Evolutionary conservation across 1,140 invertebrate genomes (phyloP), one percentile per base, ranked within the genome.

Genomic region (Dendrolimus kikuchii): DNA sequence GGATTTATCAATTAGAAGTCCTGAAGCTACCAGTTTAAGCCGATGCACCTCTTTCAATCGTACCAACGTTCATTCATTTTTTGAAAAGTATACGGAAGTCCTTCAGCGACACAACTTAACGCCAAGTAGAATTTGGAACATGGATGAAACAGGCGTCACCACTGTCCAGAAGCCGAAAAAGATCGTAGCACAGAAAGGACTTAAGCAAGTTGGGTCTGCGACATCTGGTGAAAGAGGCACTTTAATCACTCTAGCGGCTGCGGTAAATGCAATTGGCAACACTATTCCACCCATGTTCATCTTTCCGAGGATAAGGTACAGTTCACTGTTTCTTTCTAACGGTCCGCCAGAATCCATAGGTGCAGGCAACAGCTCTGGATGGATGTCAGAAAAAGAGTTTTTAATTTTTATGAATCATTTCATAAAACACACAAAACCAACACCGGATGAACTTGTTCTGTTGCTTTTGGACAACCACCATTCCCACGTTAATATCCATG

Each of bases 401-500:
- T 53, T 53, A 46, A 50, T 46, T 40, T 71, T 60, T 59, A 63
- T 74, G 46, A 51, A 73, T 45, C 70, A 70, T 52, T 66, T 66
- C 39, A 61, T 63, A n/a, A 54, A 68, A 40, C 53, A 63, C 23
- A 23, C 62, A 0, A 73, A 69, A 23, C 62, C 63, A 23, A 55
- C 60, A n/a, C 54, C 49, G 38, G 46, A 64, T 7, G 66, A 77
- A 5, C 66, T 68, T 38, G 61, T 74, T 2, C 50, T 82, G 8
- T 49, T 84, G 23, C 59, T 84, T 1, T 46, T 83, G 2, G 77
- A 84, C 47, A 84, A 83, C 49, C 83, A 87, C 51, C 43, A 40
- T 5, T 78, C 70, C 1, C 79, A 86, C 51, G 9, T 80, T 7
- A 61, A 69, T 40, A 58, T 87, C 10, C 52, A 73, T 36, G 66